phyloP scores from a whole-genome alignment of 2,113 vertebrate genomes.

The Mesitornis unicolor region DNA sequence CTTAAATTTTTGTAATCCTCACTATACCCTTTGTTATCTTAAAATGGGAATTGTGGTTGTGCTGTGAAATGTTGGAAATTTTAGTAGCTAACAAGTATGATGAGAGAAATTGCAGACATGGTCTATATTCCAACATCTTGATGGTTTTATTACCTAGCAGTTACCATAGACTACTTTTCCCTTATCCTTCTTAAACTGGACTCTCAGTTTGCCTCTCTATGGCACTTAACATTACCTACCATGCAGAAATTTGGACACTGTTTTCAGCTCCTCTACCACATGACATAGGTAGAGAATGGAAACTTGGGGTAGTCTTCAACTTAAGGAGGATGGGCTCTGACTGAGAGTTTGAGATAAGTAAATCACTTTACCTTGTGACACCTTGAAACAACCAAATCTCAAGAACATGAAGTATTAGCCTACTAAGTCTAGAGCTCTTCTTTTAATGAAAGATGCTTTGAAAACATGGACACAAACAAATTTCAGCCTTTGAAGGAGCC shows the following conservation, averaged over 20 bases:
- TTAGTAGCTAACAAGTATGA: background rate
- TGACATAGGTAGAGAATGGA: background rate
- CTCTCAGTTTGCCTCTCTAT: background rate
- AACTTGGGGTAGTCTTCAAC: background rate
- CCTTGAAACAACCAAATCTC: background rate
- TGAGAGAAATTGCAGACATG: background rate
- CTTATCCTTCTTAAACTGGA: background rate
- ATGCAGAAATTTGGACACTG: background rate
- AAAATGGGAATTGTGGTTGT: background rate
- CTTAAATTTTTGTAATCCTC: background rate
- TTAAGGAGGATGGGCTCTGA: background rate
- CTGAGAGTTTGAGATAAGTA: background rate
- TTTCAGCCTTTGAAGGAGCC: fast-evolving
- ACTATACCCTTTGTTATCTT: background rate
- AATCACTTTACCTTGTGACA: background rate
- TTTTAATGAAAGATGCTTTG: background rate
- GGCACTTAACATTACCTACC: fast-evolving
- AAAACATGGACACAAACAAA: background rate
- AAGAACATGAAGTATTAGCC: fast-evolving
- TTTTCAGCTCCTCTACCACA: background rate
- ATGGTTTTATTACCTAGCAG: background rate
- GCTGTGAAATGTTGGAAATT: background rate
- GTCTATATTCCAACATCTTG: background rate
- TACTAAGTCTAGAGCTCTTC: background rate
- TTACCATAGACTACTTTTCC: background rate